These are phyloP conservation scores for Pelecanoides urinatrix DNA, from an alignment of 2,113 vertebrate species.

Conservation along the genomic window DNA sequence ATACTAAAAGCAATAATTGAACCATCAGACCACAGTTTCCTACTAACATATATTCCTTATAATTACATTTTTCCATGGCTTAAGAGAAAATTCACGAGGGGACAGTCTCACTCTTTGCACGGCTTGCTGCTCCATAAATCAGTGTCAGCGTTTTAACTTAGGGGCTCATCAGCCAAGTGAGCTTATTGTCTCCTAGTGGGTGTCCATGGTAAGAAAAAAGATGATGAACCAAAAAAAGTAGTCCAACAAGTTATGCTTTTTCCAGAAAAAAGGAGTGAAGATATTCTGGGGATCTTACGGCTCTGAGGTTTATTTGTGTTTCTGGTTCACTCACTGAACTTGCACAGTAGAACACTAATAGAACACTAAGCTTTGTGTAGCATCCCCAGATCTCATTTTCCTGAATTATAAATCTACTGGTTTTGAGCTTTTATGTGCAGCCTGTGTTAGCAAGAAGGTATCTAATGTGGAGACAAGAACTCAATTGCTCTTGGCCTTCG, in stretches of 20 bases:
- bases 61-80: slow-evolving; percentile 44
- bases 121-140: slow-evolving; percentile 35
- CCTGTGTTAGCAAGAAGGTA: not conserved
- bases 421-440: not conserved
- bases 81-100: slow-evolving; percentile 27
- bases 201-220: not conserved
- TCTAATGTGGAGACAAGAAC: not conserved
- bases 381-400: not conserved
- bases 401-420: not conserved
- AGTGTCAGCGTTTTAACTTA: not conserved
- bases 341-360: not conserved
- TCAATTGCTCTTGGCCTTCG: accelerated
- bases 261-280: not conserved
- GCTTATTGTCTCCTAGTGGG: not conserved
- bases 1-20: not conserved
- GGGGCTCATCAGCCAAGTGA: not conserved
- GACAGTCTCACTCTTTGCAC: not conserved
- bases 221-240: not conserved
- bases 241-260: not conserved
- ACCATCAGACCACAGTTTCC: slow-evolving; percentile 10
- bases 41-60: not conserved
- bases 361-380: not conserved
- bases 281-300: not conserved
- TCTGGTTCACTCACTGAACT: not conserved
- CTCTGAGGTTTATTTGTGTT: slow-evolving; percentile 2